Evolutionary conservation across 2,797 vertebrate genomes (phyloP), one percentile per base, ranked within the genome.

Genomic region (Eupleurogrammus muticus): DNA sequence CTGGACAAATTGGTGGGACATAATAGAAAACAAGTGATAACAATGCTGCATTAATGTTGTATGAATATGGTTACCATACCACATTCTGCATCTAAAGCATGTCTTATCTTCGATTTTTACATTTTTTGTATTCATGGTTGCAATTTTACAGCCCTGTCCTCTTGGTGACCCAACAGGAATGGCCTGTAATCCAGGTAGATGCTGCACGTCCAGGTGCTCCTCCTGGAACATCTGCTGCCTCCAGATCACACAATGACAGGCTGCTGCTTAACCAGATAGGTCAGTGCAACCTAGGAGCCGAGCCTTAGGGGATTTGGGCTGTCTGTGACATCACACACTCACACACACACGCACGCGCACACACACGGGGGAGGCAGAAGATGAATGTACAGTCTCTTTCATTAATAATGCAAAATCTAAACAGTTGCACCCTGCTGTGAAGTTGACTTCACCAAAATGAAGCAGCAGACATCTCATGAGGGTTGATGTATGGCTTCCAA

Each of bases 401-500:
- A 65, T 86, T 20, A 80, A 84, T 86, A 77, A 86, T 86, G 38
- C 51, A 89, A 52, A 17, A 65, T 47, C 16, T 36, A 50, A 62
- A 55, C 44, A n/a, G 36, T 55, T 50, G 59, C 65, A 44, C 67
- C 75, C 64, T 68, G 79, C 64, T 75, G 71, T 55, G 58, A 65
- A 52, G 32, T 56, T 17, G 35, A 40, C 36, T 55, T 65, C 53
- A 85, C 76, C n/a, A 28, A 28, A 74, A 75, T 47, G 66, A 83
- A 72, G 72, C 47, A 40, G 50, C 73, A 77, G 70, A 74, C 76
- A 51, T 79, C 78, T 86, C 76, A 21, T 56, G 78, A 73, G 65
- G 56, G 53, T 75, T 46, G 5, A 68, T 77, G 72, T 52, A 62
- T 36, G 8, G 50, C 55, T 64, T 53, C 7, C 1, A 19, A 77